These are phyloP conservation scores for Corbicula japonica DNA, from an alignment of 2,888 invertebrate genomes.

Conservation along the genomic window DNA sequence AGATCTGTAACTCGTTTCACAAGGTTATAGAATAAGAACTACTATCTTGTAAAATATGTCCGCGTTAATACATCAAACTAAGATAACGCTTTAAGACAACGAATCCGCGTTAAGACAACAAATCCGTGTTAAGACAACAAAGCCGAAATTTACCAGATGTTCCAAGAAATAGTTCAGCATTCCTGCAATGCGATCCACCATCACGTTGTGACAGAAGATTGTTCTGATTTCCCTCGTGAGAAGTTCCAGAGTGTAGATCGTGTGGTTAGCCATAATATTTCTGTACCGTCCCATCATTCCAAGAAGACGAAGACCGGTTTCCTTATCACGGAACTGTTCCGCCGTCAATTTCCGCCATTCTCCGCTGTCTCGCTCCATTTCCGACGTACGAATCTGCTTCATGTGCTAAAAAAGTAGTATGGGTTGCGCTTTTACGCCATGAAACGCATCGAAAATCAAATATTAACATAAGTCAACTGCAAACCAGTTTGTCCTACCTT, in stretches of 20 bases:
- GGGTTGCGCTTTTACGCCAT: too few species aligned
- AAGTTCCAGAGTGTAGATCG: conserved; percentile 92
- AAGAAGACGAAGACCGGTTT: conserved; percentile 88
- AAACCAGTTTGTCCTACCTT: background rate
- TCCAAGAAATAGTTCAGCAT: conserved; percentile 98
- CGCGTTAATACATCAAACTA: too few species aligned
- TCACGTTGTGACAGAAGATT: conserved; percentile 95
- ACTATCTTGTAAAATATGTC: too few species aligned
- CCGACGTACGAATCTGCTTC: conserved; percentile 94
- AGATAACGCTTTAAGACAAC: too few species aligned
- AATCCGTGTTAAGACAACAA: too few species aligned
- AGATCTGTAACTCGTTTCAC: too few species aligned
- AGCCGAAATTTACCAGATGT: conserved; percentile 92
- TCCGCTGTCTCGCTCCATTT: conserved; percentile 90
- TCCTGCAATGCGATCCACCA: conserved; percentile 96
- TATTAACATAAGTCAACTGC: background rate
- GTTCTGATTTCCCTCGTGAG: conserved; percentile 83
- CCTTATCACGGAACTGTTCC: conserved; percentile 91
- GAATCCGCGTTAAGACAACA: too few species aligned
- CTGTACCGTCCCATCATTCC: conserved; percentile 95
- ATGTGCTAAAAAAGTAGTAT: conserved; percentile 88
- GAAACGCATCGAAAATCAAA: background rate
- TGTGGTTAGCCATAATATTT: conserved; percentile 96
- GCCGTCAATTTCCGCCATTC: conserved; percentile 91
- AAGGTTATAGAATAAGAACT: too few species aligned